Evolutionary conservation across 2,888 invertebrate genomes (phyloP), one percentile per base, ranked within the genome.

Genomic region (Ennomos fuscantarius): DNA sequence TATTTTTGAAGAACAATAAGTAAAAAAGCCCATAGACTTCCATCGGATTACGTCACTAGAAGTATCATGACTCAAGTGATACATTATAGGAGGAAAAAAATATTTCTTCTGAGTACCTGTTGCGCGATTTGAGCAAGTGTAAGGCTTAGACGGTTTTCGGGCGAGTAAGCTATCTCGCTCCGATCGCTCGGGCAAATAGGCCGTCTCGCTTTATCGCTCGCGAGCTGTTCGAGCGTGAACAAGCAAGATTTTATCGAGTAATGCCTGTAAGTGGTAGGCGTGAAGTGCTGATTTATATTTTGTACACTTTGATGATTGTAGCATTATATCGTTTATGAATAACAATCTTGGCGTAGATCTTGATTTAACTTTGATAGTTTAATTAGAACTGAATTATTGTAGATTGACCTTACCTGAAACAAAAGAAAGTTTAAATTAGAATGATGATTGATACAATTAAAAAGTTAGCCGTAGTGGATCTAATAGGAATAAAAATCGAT

Each of bases 81-180:
- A 89, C 85, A 89, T 89, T 88, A 84, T 75, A 69, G 61, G 70
- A 69, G 82, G 82, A 85, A 87, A 84, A 87, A 87, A 90, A 89
- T 89, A 88, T 89, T 84, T 87, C 84, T 75, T 76, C 77, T 66
- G 75, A 72, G 76, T 63, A 90, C 90, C 90, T 90, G 90, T 90
- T 90, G 90, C 87, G 77, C 70, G 78, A 79, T 79, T 79, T 79
- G 79, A 78, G 69, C 69, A 73, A 79, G 75, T 70, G 70, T 69
- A 70, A 73, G 75, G 72, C 68, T 72, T 67, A 68, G 60, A 67
- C 66, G 66, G 69, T 73, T 76, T 76, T 72, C 68, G 68, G 69
- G 37, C 42, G 60, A 62, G 42, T 60, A 55, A 40, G 49, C 62
- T 57, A 62, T 68, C 65, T 66, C 64, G 44, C 65, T 66, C 65